These are phyloP conservation scores for Acanthaster planci DNA, from an alignment of 35 echinoderm and acorn worm genomes.

Conservation along the genomic window DNA sequence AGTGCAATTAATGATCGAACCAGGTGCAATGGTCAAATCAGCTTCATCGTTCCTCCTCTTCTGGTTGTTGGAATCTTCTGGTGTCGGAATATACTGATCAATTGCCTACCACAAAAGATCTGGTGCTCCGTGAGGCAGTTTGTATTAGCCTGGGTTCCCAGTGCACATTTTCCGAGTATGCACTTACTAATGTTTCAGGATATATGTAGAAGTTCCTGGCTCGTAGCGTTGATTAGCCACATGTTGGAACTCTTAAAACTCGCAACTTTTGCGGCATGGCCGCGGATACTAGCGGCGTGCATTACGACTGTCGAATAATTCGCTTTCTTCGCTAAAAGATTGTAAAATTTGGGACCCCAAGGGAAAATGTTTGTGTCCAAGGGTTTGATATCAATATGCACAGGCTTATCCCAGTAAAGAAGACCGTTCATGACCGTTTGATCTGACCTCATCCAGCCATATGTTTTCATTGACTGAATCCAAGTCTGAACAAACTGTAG, in stretches of 20 bases:
- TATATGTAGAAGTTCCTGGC: no score
- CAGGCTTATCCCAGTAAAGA: neutral
- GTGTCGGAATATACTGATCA: no score
- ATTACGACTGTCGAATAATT: slow-evolving; percentile 31
- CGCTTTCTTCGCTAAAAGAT: slow-evolving; percentile 18
- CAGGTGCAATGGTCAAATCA: no score
- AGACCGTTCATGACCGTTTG: slow-evolving; percentile 60
- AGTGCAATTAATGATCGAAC: no score
- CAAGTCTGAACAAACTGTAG: slow-evolving; percentile 53
- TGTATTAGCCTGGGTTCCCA: no score
- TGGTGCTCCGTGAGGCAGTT: no score
- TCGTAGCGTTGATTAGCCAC: slow-evolving; percentile 39
- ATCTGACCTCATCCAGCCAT: slow-evolving; percentile 46
- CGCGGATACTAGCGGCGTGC: slow-evolving; percentile 70
- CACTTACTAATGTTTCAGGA: no score
- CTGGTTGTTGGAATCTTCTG: no score
- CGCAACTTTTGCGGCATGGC: slow-evolving; percentile 54
- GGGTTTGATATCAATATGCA: slow-evolving; percentile 28
- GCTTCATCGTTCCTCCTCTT: no score
- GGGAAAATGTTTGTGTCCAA: slow-evolving; percentile 53
- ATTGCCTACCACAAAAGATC: no score
- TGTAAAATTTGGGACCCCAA: slow-evolving; percentile 47
- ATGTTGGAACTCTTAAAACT: slow-evolving; percentile 42
- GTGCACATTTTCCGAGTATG: no score
- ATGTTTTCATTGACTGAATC: slow-evolving; percentile 34